Base-by-base conservation (phyloP, 1,140 invertebrate species). In the Drosophila asahinai region DNA sequence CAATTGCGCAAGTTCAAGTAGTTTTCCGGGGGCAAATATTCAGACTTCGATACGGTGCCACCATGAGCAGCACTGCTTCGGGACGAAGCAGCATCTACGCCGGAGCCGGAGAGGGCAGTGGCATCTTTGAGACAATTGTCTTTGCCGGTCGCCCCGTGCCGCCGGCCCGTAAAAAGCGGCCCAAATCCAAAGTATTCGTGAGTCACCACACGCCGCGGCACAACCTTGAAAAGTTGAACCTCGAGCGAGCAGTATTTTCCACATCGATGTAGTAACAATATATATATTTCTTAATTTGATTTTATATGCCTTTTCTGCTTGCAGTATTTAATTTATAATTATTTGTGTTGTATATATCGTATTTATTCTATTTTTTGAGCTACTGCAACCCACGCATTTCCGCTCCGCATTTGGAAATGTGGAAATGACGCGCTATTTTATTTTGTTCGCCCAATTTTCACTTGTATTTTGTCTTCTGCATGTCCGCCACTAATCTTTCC, bases 181-280 rank as follows among this genome's bases (percentile, higher is more conserved):
- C 91, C 38, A 92, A 92, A 81, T 92, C 91, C 7, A 77, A 82
- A 77, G 11, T 92, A 14, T 81, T 92, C 76, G 87, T 91, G 76
- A 89, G 89, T 90, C 65, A 90, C 19, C n/a, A 48, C 19, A 7
- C 17, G 25, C 22, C 17, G 40, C 9, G 49, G 15, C 47, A 25
- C 54, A 72, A 59, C 77, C 81, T 86, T 80, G 76, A 57, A 66
- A 65, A 49, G 43, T 61, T 36, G 49, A 42, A 47, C 38, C 36
- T 22, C 40, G 30, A 60, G 54, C 45, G 30, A 59, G 11, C 15
- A 27, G 15, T 43, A 49, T 60, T 66, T 66, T 59, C 43, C 62
- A 66, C 71, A 52, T 73, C 38, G 51, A 65, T 67, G 82, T 75
- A 87, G 81, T 89, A 81, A 81, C 45, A 62, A 49, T 30, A 71